Conservation (phyloP, 2,113 vertebrate species). For the Himantopus leucocephalus region DNA sequence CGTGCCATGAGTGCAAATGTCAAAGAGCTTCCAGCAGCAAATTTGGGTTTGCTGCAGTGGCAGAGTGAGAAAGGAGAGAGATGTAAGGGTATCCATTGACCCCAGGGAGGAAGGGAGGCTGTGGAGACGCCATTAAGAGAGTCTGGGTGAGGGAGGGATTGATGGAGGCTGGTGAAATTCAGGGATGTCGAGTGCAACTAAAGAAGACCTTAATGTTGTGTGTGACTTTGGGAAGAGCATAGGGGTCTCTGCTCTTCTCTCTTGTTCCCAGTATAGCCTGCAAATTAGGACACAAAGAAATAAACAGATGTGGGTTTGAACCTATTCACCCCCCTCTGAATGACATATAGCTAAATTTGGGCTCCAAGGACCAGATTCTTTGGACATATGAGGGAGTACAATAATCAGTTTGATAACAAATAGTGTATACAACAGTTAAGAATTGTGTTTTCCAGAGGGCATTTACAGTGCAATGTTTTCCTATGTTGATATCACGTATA, state of each 20-base stretch:
- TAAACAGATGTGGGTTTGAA: background rate
- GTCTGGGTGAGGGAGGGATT: background rate
- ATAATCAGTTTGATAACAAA: background rate
- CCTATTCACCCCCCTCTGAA: background rate
- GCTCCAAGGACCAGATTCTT: background rate
- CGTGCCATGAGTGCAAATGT: background rate
- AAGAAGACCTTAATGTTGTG: background rate
- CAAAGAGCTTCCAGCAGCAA: background rate
- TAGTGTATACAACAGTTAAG: background rate
- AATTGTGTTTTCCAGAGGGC: background rate
- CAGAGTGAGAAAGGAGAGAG: background rate
- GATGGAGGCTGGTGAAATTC: background rate
- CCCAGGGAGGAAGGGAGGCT: background rate
- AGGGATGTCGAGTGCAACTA: fast-evolving
- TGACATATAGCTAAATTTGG: background rate
- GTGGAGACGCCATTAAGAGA: background rate
- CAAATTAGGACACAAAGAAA: background rate
- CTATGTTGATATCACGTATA: background rate
- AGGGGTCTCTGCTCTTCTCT: background rate
- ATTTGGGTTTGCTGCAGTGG: background rate
- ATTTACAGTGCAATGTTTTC: background rate
- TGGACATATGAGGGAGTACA: background rate
- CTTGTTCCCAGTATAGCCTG: background rate
- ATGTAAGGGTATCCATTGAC: fast-evolving
- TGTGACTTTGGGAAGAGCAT: background rate